Evolutionary conservation across 2,797 vertebrate genomes (phyloP).

Genomic region (Rhinoraja longicauda): DNA sequence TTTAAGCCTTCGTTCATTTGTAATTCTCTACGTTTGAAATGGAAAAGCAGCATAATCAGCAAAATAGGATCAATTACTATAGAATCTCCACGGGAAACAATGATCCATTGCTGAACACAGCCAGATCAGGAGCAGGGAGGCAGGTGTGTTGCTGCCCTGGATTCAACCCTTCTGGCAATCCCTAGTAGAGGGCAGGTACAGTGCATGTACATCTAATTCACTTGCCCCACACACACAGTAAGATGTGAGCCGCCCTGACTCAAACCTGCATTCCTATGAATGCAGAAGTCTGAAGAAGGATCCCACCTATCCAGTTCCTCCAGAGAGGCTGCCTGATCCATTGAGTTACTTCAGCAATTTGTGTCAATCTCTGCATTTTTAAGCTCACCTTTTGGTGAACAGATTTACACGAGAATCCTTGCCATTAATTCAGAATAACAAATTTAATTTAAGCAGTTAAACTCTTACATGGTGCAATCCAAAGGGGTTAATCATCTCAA

Average conservation of each 20-base stretch:
- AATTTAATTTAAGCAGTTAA: not conserved
- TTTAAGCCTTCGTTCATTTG: slow-evolving; percentile 77
- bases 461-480: not conserved
- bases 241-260: not conserved
- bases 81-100: not conserved
- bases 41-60: slow-evolving; percentile 19
- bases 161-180: not conserved
- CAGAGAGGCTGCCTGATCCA: no score
- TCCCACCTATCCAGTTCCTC: no score
- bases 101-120: not conserved
- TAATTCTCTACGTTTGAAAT: slow-evolving; percentile 69
- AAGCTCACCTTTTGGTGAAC: no score
- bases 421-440: not conserved
- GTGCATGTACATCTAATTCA: not conserved
- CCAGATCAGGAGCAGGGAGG: not conserved
- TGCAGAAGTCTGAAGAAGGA: no score
- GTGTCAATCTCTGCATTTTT: not conserved
- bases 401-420: not conserved
- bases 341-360: no score
- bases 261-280: not conserved
- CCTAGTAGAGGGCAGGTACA: not conserved
- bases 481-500: not conserved
- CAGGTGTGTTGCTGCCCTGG: not conserved
- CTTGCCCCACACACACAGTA: no score
- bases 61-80: not conserved